Evolutionary conservation across 1,140 invertebrate genomes (phyloP), one percentile per base, ranked within the genome.

Genomic region (Zaprionus kolodkinae): DNA sequence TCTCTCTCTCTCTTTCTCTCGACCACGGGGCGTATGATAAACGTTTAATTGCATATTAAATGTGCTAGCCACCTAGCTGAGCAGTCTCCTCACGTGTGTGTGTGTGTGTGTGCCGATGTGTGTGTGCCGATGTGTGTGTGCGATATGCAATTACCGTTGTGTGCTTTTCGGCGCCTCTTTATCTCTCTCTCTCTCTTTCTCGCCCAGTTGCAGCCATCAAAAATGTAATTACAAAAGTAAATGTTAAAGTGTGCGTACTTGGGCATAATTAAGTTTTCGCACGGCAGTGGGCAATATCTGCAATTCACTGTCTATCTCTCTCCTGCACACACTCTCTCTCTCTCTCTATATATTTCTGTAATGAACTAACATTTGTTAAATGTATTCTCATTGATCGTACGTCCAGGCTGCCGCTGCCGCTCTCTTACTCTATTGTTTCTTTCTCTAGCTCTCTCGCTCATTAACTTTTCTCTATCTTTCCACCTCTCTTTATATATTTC

Each of bases 211-310:
- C 60, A 59, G 38, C n/a, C 67, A 57, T 57, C 83, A 43, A 52
- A 86, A 88, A 71, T 81, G 80, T 89, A 89, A 89, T 89, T 89
- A 84, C 72, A 75, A 89, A 67, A 79, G 73, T 88, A 87, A 88
- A 80, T 77, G 72, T 70, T 77, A 48, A 69, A 77, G 82, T 76
- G 66, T 67, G 60, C 45, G 50, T 38, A 59, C 38, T 48, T 15
- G 64, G 71, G 71, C 72, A 76, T 79, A 65, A 82, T 87, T 87
- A 87, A 82, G 79, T 76, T 86, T 79, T 76, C 54, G 36, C 48
- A 56, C 63, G 52, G 36, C 38, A 45, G 9, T 55, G 50, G 25
- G 1, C 50, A 48, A 2, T 48, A 15, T 48, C 50, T 30, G 27
- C n/a, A 50, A 48, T 40, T n/a, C n/a, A n/a, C 15, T 9, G 12